Evolutionary conservation across 2,797 vertebrate genomes (phyloP).

Genomic region (Sebastes hubbsi): DNA sequence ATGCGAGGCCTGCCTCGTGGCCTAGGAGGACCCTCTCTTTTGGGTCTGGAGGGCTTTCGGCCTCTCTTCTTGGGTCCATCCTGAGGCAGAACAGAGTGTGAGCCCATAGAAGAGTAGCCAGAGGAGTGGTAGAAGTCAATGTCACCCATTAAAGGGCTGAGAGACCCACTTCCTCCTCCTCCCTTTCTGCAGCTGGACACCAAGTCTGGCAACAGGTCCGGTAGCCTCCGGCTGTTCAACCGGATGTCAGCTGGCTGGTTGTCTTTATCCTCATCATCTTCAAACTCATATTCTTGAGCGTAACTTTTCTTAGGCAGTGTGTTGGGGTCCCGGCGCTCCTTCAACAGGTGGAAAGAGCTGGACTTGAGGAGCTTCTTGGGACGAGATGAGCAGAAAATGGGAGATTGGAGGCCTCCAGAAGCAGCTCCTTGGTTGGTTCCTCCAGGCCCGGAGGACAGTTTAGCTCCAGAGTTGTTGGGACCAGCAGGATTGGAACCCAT

Average conservation of each 20-base stretch:
- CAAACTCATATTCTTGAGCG: slow-evolving; percentile 96
- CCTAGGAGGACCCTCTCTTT: slow-evolving; percentile 90
- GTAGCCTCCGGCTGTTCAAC: slow-evolving; percentile 90
- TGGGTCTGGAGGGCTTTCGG: slow-evolving; percentile 91
- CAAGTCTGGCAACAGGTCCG: slow-evolving; percentile 89
- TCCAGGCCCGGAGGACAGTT: slow-evolving; percentile 74
- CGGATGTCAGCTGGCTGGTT: slow-evolving; percentile 93
- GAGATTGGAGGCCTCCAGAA: slow-evolving; percentile 86
- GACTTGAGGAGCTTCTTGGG: slow-evolving; percentile 96
- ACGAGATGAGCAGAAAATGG: slow-evolving; percentile 94
- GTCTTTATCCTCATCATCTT: slow-evolving; percentile 93
- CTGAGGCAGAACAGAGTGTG: slow-evolving; percentile 81
- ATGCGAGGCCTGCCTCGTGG: slow-evolving; percentile 91
- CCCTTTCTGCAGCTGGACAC: slow-evolving; percentile 93
- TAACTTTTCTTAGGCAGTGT: slow-evolving; percentile 93
- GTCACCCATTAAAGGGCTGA: slow-evolving; percentile 91
- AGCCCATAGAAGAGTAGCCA: slow-evolving; percentile 81
- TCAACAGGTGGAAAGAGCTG: slow-evolving; percentile 92
- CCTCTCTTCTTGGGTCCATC: slow-evolving; percentile 90
- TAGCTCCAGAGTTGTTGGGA: slow-evolving; percentile 75
- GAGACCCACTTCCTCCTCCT: slow-evolving; percentile 77
- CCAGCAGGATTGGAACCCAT: slow-evolving; percentile 75
- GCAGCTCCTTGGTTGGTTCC: slow-evolving; percentile 66
- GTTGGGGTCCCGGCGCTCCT: slow-evolving; percentile 89
- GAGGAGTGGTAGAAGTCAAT: slow-evolving; percentile 88